Evolutionary conservation across 2,797 vertebrate species (phyloP).

Genomic region (Cirrhinus molitorella): DNA sequence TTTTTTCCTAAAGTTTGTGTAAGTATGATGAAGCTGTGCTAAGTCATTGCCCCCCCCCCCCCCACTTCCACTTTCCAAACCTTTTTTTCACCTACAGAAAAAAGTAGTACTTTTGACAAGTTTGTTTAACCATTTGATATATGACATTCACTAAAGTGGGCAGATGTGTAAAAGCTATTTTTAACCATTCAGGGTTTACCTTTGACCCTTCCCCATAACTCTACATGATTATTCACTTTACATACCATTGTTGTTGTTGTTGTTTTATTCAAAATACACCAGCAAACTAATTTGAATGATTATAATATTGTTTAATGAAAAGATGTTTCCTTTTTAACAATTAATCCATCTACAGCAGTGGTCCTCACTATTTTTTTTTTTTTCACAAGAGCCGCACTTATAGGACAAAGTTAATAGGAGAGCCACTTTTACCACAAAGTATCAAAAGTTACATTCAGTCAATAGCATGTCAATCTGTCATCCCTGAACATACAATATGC

Average conservation of each 20-base stretch:
- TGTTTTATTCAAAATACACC: not conserved
- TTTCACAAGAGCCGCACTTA: no score
- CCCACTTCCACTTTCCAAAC: not conserved
- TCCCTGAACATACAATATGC: no score
- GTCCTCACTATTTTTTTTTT: no score
- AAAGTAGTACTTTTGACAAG: not conserved
- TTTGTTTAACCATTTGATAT: not conserved
- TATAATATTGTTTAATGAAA: not conserved
- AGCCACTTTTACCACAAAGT: no score
- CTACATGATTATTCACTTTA: not conserved
- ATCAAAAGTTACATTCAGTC: no score
- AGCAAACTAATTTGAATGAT: not conserved
- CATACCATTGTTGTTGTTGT: not conserved
- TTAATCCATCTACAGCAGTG: not conserved
- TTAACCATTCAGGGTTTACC: not conserved
- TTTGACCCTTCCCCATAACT: constrained; percentile 4
- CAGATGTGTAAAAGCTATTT: not conserved
- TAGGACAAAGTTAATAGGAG: no score
- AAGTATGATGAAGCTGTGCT: not conserved
- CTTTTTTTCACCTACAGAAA: not conserved
- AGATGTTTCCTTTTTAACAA: not conserved
- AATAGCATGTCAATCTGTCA: no score
- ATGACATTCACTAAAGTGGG: not conserved
- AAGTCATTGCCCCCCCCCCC: not conserved
- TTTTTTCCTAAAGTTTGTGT: not conserved